Conservation (phyloP, 2,888 invertebrate species). For the Terebella lapidaria region DNA sequence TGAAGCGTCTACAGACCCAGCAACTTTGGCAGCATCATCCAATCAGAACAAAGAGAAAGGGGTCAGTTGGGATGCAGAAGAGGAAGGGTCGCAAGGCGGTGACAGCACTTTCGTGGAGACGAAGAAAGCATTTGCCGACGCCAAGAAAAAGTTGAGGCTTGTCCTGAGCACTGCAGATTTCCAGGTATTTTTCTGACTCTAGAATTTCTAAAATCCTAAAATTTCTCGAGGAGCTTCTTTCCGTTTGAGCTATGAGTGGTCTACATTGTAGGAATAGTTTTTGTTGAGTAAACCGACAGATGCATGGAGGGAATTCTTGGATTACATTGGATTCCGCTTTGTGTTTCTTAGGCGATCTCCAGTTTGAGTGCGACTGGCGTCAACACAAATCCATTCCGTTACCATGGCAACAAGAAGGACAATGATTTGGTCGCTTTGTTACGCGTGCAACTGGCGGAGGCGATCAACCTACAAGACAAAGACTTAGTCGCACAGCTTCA, state of each 20-base stretch:
- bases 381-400: neutral
- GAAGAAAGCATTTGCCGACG: constrained; percentile 54
- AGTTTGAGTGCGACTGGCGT: too few relatives aligned
- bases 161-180: constrained; percentile 82
- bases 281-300: too few relatives aligned
- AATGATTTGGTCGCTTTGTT: constrained; percentile 48
- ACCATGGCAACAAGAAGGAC: constrained; percentile 22
- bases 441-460: constrained; percentile 69
- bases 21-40: neutral
- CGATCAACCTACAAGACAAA: constrained; percentile 73
- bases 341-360: too few relatives aligned
- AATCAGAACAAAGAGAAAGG: neutral
- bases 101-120: constrained; percentile 60
- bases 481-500: constrained; percentile 73
- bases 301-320: too few relatives aligned
- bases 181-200: too few relatives aligned
- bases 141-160: constrained; percentile 83
- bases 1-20: neutral
- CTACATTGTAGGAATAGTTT: too few relatives aligned
- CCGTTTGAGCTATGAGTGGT: too few relatives aligned
- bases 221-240: neutral
- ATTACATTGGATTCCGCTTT: too few relatives aligned
- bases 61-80: constrained; percentile 23
- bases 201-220: too few relatives aligned
- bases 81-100: constrained; percentile 34